phyloP scores from a whole-genome alignment of 2,888 invertebrate species.

The Tuberolachnus salignus region DNA sequence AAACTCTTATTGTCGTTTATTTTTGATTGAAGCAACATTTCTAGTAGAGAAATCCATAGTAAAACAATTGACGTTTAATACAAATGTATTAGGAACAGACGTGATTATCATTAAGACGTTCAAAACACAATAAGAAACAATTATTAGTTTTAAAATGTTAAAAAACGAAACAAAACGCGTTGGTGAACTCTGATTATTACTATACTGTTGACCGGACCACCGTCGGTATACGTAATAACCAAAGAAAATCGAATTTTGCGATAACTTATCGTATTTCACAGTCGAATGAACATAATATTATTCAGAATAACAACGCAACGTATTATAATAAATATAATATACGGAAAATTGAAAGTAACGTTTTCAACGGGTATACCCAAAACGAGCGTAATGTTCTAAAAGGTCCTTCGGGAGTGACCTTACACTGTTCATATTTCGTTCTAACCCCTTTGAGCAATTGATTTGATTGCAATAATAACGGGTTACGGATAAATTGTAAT shows the following conservation, averaged over 20 bases:
- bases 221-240: too few species aligned
- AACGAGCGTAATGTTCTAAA: not conserved
- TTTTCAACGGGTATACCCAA: not conserved
- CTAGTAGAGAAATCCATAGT: too few species aligned
- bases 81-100: too few species aligned
- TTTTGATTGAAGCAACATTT: too few species aligned
- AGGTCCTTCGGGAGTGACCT: not conserved
- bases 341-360: not conserved
- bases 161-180: too few species aligned
- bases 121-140: too few species aligned
- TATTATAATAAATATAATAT: not conserved
- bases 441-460: conserved; percentile 4
- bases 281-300: not conserved
- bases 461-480: conserved; percentile 10
- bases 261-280: not conserved
- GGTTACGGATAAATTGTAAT: not conserved
- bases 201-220: too few species aligned
- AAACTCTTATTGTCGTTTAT: too few species aligned
- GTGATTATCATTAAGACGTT: too few species aligned
- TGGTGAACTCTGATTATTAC: too few species aligned
- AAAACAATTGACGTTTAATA: too few species aligned
- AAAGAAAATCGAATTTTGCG: not conserved
- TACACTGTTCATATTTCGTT: not conserved
- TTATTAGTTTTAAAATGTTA: too few species aligned
- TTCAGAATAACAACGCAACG: not conserved